These are phyloP conservation scores for Protonemura montana DNA, from an alignment of 2,888 invertebrate species.

Conservation along the genomic window DNA sequence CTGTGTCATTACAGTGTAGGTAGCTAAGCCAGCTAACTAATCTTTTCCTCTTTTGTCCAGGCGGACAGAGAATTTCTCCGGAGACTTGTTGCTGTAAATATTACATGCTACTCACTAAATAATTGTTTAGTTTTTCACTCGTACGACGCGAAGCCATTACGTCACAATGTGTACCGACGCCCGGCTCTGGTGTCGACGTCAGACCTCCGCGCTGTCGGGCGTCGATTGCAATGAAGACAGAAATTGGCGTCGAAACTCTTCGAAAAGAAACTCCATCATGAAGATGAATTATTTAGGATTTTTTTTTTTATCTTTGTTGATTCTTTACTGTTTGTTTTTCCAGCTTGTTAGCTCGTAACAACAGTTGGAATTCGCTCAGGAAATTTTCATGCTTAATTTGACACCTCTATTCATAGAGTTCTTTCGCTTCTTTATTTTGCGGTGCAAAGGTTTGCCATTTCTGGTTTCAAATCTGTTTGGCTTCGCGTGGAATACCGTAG, in stretches of 20 bases:
- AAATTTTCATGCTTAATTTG: not conserved
- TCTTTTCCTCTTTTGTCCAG: not conserved
- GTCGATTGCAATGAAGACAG: not conserved
- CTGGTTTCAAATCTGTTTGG: too few relatives aligned
- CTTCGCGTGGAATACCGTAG: too few relatives aligned
- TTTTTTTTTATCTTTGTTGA: not conserved
- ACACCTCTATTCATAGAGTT: not conserved
- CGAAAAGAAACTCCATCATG: not conserved
- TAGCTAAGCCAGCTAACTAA: not conserved
- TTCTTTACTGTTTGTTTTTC: not conserved
- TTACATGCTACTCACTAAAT: conserved; percentile 25
- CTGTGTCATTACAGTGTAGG: not conserved
- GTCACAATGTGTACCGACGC: not conserved
- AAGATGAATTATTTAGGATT: not conserved
- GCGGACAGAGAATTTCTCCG: not conserved
- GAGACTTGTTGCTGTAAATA: conserved; percentile 21
- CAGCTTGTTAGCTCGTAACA: not conserved
- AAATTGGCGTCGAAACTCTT: not conserved
- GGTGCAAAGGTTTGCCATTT: too few relatives aligned
- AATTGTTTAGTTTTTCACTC: conserved; percentile 17
- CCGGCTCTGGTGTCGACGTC: not conserved
- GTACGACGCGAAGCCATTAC: not conserved
- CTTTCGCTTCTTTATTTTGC: not conserved
- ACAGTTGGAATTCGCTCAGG: not conserved
- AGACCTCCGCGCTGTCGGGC: not conserved